Evolutionary conservation across 2,888 invertebrate genomes (phyloP), one percentile per base, ranked within the genome.

Genomic region (Bursaphelenchus okinawaensis): DNA sequence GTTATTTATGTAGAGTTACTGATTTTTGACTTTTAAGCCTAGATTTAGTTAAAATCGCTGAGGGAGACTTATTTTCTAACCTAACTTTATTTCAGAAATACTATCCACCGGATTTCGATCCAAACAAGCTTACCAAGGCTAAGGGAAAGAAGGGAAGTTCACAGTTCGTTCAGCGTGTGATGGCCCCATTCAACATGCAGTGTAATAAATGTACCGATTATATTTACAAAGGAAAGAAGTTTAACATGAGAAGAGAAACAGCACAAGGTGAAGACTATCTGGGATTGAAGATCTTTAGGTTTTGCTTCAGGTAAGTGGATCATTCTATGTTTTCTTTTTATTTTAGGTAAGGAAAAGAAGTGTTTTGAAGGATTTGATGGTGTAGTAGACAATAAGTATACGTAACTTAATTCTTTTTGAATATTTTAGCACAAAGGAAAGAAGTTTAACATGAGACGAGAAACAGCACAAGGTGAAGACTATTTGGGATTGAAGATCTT

Each of bases 111-210:
- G 69, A 71, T 27, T 99, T 95, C 84, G 98, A 99, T 89, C 98
- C 98, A 0, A 90, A 93, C 63, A 98, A 98, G 87, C 94, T 99
- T 59, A 96, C 96, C 74, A 92, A 94, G 72, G 91, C 93, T 88
- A 92, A 93, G 88, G 87, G 92, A 83, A 31, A 59, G 59, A 60
- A 92, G 23, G 91, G 91, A 85, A 95, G 95, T 84, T 88, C 94
- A 6, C 94, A 95, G 84, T 98, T 95, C 83, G 94, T 93, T 0
- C 96, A 98, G 40, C 89, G 98, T 76, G 87, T 98, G 72, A 99
- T 99, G 98, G 95, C 98, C 16, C 98, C 98, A 0, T 98, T 94
- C 83, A 99, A 99, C 83, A 99, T 99, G 98, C 88, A 93, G 84
- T 99, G 98, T 84, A 91, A 90, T 76, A 98, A 96, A 7, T 99